Percentiles rank a stretch among this genome's conserved stretches.
Conservation (phyloP, 2,113 vertebrate species). For the Limnothrissa miodon region DNA sequence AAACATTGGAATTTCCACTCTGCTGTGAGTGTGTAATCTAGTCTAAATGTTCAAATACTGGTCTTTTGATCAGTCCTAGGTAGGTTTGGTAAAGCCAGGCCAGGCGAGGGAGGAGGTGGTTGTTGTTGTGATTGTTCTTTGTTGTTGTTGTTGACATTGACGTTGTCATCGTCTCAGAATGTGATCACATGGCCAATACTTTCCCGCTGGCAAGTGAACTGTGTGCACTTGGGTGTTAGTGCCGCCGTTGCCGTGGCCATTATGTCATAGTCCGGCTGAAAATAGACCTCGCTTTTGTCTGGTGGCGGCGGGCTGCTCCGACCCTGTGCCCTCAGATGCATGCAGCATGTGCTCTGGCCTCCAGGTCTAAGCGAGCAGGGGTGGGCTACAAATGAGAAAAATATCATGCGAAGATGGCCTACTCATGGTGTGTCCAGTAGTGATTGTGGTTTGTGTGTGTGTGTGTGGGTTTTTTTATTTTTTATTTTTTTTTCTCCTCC, state of each 20-base stretch:
- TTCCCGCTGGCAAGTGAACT: background rate
- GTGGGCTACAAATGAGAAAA: too few species aligned
- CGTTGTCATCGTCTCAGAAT: background rate
- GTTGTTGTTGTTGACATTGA: too few species aligned
- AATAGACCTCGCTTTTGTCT: slow-evolving; percentile 15
- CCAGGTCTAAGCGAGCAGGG: background rate
- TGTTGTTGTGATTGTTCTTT: too few species aligned
- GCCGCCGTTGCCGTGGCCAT: background rate
- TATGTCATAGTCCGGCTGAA: slow-evolving; percentile 13
- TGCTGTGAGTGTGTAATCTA: too few species aligned
- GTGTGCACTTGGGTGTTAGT: background rate
- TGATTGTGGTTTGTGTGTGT: too few species aligned
- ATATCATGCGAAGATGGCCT: too few species aligned
- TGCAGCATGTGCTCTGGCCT: background rate
- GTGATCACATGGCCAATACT: background rate
- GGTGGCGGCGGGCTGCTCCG: background rate
- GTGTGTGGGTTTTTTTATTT: too few species aligned
- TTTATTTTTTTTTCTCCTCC: too few species aligned
- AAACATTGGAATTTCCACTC: too few species aligned
- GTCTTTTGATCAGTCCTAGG: background rate
- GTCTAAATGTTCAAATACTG: background rate
- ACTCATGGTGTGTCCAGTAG: too few species aligned
- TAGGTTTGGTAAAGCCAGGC: background rate
- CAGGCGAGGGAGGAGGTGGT: too few species aligned
- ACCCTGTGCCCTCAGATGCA: background rate